Evolutionary conservation across 1,140 invertebrate genomes (phyloP), one percentile per base, ranked within the genome.

Genomic region (Zaprionus inermis): DNA sequence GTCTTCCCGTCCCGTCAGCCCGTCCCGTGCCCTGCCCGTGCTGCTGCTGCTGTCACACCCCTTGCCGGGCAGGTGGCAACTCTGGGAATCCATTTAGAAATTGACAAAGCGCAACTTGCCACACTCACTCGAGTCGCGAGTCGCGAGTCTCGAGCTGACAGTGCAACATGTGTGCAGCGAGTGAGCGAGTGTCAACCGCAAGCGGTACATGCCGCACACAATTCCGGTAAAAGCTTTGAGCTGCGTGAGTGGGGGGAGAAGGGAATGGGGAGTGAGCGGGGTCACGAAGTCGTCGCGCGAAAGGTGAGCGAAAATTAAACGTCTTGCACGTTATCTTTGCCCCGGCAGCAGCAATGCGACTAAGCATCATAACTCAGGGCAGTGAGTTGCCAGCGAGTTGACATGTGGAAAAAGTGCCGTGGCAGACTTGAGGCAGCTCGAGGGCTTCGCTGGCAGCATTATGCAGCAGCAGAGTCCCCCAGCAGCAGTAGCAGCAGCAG

Each of bases 321-420:
- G 57, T 22, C 38, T 41, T 24, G 16, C 34, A 4, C 18, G 44
- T 74, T 88, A 86, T 86, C 83, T 82, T 56, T 65, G 24, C 24
- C 24, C 24, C 24, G 6, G 76, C 68, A 71, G 75, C 78, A 86
- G 68, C 41, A 66, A 80, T 57, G 84, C 74, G 74, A 60, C 81
- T 88, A 84, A 89, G 84, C 78, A 88, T 89, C 84, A 89, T 88
- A 88, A 88, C 80, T 88, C 82, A 84, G 28, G 69, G 66, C 61
- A 60, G 57, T 14, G 14, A 24, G 49, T 51, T 10, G 20, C 49
- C 18, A 51, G 49, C 22, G 18, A 44, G 16, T 14, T 44, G 38
- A 16, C 38, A 44, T 16, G 38, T 44, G 7, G 38, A 16, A 44
- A 44, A 41, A 41, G n/a, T n/a, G n/a, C n/a, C n/a, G n/a, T n/a